A percentile compares a stretch with the other conserved stretches of the same genome.
Conservation (phyloP, 2,113 vertebrate species). For the Nothocercus nigrocapillus region DNA sequence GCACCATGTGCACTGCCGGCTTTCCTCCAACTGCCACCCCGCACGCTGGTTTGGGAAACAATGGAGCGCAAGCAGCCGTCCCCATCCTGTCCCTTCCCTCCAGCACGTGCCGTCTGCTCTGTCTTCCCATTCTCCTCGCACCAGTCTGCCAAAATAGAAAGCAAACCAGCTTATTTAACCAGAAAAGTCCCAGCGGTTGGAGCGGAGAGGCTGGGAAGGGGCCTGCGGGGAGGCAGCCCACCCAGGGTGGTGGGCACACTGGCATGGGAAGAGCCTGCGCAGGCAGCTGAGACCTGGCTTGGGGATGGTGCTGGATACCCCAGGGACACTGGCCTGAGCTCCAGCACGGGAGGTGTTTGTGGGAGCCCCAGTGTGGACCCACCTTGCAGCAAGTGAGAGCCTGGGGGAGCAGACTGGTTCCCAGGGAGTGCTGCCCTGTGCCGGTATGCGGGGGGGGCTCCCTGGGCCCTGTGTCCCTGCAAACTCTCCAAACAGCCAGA, state of each 20-base stretch:
- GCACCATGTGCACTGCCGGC: not conserved
- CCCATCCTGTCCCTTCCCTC: not conserved
- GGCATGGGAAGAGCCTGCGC: too few relatives aligned
- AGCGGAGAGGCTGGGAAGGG: not conserved
- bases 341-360: too few relatives aligned
- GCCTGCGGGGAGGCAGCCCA: not conserved
- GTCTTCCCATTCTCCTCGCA: not conserved
- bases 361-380: too few relatives aligned
- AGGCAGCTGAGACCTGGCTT: too few relatives aligned
- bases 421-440: not conserved
- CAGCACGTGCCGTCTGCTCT: not conserved
- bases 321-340: not conserved
- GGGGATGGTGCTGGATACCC: not conserved
- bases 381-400: too few relatives aligned
- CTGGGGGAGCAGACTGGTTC: not conserved
- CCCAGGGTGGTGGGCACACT: not conserved
- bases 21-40: not conserved
- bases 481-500: too few relatives aligned
- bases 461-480: not conserved
- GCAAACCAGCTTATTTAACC: not conserved
- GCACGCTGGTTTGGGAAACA: not conserved
- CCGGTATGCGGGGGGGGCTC: not conserved
- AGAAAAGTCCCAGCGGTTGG: not conserved
- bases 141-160: not conserved
- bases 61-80: accelerated